These are phyloP conservation scores for Catamblyrhynchus diadema DNA, from an alignment of 2,797 vertebrate species.

Conservation along the genomic window DNA sequence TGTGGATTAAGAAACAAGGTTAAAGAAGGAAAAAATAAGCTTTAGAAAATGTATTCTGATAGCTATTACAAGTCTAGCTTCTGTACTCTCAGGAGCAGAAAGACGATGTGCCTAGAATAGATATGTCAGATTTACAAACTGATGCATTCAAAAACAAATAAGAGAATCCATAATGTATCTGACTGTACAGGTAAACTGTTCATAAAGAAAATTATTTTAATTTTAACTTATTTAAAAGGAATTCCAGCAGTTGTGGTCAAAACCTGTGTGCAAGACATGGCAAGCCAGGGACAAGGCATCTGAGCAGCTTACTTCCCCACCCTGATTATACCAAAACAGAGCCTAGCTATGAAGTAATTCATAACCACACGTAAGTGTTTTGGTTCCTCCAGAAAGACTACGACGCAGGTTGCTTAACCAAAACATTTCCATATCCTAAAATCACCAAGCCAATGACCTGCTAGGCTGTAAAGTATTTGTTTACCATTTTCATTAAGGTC, in stretches of 20 bases:
- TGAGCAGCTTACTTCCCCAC: neutral
- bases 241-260: neutral
- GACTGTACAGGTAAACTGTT: neutral
- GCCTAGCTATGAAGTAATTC: neutral
- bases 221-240: neutral
- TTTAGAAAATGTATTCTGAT: neutral
- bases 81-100: neutral
- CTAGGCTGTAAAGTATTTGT: neutral
- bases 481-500: neutral
- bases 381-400: neutral
- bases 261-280: neutral
- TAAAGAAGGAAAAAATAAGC: neutral
- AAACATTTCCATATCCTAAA: neutral
- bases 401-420: neutral
- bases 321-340: neutral
- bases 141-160: neutral
- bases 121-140: neutral
- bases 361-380: neutral
- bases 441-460: neutral
- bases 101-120: fast-evolving
- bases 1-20: neutral
- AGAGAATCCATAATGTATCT: neutral
- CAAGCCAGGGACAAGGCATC: neutral
- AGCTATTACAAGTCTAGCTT: neutral
- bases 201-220: neutral